Evolutionary conservation across 2,888 invertebrate genomes (phyloP), one percentile per base, ranked within the genome.

Genomic region (Pedicia rivosa): DNA sequence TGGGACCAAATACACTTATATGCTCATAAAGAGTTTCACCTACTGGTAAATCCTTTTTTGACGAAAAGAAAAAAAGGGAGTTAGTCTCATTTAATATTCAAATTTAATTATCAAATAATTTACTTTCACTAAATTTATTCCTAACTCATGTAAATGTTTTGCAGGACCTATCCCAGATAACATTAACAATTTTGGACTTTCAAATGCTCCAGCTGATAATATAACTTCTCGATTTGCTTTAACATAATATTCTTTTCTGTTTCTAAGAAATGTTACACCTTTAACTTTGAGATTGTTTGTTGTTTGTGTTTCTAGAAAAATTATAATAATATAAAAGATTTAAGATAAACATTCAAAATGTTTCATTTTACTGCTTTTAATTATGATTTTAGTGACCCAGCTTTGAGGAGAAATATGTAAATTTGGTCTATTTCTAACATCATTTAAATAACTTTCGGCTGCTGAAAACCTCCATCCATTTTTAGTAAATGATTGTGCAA

Each of bases 121-220:
- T 41, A n/a, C n/a, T n/a, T n/a, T n/a, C 10, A 42, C 31, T 0
- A 67, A 57, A 3, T 62, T 61, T 31, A 64, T 61, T 4, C 54
- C 52, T 20, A 56, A 44, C 32, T 52, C 46, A 36, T 50, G 44
- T 4, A 67, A 49, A 40, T 66, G 63, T 36, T 59, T 54, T 36
- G 53, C 56, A 1, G 66, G 66, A 3, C 67, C 64, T 9, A 73
- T 57, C 2, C 77, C 77, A 8, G 72, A 72, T 26, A 78, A 47
- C 65, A 70, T 63, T 20, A 72, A 55, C 15, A 73, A 48, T 46
- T 73, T 71, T 1, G 72, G 69, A 4, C 72, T 67, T 52, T 76
- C 75, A 43, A 79, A 68, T 2, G 77, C 65, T 3, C 78, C 78
- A 2, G 70, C 73, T 19, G 70, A 64, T 14, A 76, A 48, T 37